Base-by-base conservation (phyloP, 2,888 invertebrate genomes). In the Synanthedon vespiformis region DNA sequence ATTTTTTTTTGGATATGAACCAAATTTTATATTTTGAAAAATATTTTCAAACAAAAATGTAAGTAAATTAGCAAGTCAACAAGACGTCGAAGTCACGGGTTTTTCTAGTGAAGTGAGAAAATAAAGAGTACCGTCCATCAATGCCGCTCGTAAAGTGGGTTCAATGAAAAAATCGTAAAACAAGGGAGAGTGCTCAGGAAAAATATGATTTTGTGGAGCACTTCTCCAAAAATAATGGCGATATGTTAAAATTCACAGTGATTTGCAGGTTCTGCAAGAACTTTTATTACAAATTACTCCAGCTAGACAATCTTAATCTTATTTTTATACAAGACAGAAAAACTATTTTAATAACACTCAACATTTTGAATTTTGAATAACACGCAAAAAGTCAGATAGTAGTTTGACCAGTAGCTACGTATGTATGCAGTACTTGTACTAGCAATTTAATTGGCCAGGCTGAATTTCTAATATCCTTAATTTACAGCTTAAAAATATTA, bases 131-230 rank as follows among this genome's bases (percentile, higher is more conserved):
- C 71, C 70, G 67, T 64, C 70, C 78, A 77, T 76, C 73, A 68
- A 70, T 62, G 65, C 67, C 62, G 71, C 67, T 80, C 82, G 79
- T 86, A 83, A 86, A 84, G 71, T 72, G 76, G 75, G 60, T 71
- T 77, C 78, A 79, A 80, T 83, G 82, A 84, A 82, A 81, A 81
- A 75, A 72, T 63, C 73, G 72, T 83, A 83, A 85, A 84, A 78
- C 74, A 78, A 77, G 69, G 69, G 70, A 67, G 68, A 67, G 69
- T 71, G 68, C 70, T 65, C 68, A 72, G 58, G 70, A 65, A 76
- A 79, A 78, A 79, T 82, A 80, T 81, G 73, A 80, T 76, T 79
- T 78, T 73, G 77, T 54, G 60, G 61, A 54, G 58, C 44, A 53
- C 51, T 61, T 72, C 60, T 56, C 52, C 55, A 58, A 62, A 64